A percentile compares a stretch with the other conserved stretches of the same genome.
These are phyloP conservation scores for sheep (Ovis aries) DNA, from an alignment of 2,113 vertebrate species.

Conservation along the genomic window ARS-UI_Ramb_v3.0 NC_056058.1:30404501-30405000, in stretches of 20 bases:
- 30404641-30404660: neutral
- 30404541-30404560: neutral
- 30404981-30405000: constrained; percentile 5
- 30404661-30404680: neutral
- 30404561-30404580: neutral
- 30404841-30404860: neutral
- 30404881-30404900: neutral
- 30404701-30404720: neutral
- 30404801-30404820: neutral
- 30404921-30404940: neutral
- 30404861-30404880: neutral
- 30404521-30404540: neutral
- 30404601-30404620: neutral
- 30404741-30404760: neutral
- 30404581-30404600: neutral
- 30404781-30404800: neutral
- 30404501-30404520: neutral
- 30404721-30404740: neutral
- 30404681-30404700: neutral
- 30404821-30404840: neutral
- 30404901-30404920: neutral
- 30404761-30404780: neutral
- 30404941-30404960: neutral
- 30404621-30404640: neutral
- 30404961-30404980: neutral